Base-by-base conservation (phyloP, 2,113 vertebrate genomes). In the Ascaphus truei region DNA sequence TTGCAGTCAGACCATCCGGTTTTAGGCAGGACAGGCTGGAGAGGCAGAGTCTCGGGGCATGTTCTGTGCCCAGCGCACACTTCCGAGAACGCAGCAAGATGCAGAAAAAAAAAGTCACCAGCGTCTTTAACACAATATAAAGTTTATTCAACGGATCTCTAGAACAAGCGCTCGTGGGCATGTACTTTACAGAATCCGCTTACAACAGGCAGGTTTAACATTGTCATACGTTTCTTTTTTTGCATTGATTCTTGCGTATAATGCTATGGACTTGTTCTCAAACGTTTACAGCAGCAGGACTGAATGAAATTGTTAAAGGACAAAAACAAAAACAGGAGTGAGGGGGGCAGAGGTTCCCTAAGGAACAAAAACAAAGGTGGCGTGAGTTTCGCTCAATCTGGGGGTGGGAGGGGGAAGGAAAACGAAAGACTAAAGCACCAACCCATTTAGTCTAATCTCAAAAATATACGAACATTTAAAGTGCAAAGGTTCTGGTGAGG, bases 401-500 rank as follows among this genome's bases (percentile, higher is more conserved):
- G 43, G 1, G 3, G 16, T 20, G 23, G 26, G 23, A 1, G 23
- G 26, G 23, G 2, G 2, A 23, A 20, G 3, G 3, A 16, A 6
- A 37, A 41, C 7, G 13, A n/a, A n/a, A n/a, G 16, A 10, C 25
- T 50, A 20, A 50, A 60, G 65, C 30, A 60, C 56, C 66, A 51
- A 60, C 51, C 31, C 67, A 69, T 39, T 69, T 57, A 52, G 45
- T 61, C 63, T 41, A 50, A 31, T 60, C 22, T 36, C 34, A 59
- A 25, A 31, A 8, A n/a, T n/a, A 61, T 60, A 30, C 57, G 27
- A 68, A 29, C 22, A 7, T 60, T 27, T 68, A 69, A 69, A 69
- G 67, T 69, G 67, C 67, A 69, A 69, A 23, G 23, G 51, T 39
- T 69, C 59, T 27, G n/a, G 48, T 39, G 67, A 69, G 67, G 67